These are phyloP conservation scores for Hormiphora californensis DNA, from an alignment of 37 sponge, comb jelly and placozoan genomes.

Conservation along the genomic window DNA sequence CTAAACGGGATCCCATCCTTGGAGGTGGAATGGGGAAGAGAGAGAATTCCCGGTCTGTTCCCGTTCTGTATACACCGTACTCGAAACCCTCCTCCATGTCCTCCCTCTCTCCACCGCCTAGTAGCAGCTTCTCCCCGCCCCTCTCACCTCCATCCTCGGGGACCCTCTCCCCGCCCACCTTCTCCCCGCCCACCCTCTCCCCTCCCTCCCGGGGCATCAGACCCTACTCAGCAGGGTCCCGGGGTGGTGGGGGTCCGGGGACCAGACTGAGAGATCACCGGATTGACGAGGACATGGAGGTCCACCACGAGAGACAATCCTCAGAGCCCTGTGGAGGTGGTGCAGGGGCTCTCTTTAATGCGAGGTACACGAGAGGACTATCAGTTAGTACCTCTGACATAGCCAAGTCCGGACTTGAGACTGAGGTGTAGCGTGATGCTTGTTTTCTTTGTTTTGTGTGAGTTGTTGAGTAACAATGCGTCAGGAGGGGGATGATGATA, in stretches of 20 bases:
- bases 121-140: not conserved
- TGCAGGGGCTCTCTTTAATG: too few relatives aligned
- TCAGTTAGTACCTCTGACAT: constrained; percentile 12
- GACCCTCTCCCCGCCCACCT: not conserved
- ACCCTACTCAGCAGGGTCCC: constrained; percentile 14
- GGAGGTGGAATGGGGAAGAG: constrained; percentile 10
- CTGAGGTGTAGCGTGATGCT: constrained; percentile 49
- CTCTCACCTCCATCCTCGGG: constrained; percentile 4
- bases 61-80: constrained; percentile 16
- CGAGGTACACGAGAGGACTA: constrained; percentile 21
- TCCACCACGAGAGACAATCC: constrained; percentile 45
- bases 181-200: constrained; percentile 17
- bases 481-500: too few relatives aligned
- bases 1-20: constrained; percentile 26
- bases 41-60: constrained; percentile 37
- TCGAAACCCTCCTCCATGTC: not conserved
- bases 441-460: too few relatives aligned
- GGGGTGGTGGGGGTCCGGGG: too few relatives aligned
- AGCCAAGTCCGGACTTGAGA: constrained; percentile 13
- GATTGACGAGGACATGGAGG: constrained; percentile 34
- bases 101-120: not conserved
- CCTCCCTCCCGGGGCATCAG: not conserved
- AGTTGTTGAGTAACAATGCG: too few relatives aligned
- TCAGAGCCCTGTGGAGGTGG: constrained; percentile 41
- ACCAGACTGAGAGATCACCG: not conserved